phyloP scores from a whole-genome alignment of 2,888 invertebrate genomes.

The Antitype chi region DNA sequence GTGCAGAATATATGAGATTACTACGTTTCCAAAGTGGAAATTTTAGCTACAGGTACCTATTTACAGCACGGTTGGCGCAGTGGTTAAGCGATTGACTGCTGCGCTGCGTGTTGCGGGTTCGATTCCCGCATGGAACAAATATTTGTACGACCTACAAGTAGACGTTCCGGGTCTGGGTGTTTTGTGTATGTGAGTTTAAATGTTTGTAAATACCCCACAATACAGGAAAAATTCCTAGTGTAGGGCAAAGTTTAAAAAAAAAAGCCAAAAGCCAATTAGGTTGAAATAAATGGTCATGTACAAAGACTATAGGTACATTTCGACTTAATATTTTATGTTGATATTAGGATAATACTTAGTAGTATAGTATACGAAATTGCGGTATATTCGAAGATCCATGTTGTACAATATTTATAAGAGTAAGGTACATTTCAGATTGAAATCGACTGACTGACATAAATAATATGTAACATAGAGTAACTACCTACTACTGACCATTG shows the following conservation, averaged over 20 bases:
- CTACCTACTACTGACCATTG: not conserved
- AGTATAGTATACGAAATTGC: not conserved
- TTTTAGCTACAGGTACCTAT: not conserved
- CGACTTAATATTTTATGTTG: not conserved
- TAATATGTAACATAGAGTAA: not conserved
- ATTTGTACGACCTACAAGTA: no score
- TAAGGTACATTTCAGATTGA: not conserved
- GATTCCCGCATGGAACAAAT: no score
- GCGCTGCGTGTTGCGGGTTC: no score
- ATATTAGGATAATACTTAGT: not conserved
- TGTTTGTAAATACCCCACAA: no score
- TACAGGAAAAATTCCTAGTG: no score
- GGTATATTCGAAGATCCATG: not conserved
- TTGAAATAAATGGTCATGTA: no score
- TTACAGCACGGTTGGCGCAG: no score
- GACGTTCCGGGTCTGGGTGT: no score
- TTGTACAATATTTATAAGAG: not conserved
- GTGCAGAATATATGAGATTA: not conserved
- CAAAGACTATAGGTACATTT: not conserved
- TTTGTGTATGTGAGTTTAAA: no score
- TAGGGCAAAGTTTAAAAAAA: no score
- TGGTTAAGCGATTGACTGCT: no score
- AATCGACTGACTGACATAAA: not conserved
- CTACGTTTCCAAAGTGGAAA: not conserved
- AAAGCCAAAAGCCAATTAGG: no score